These are phyloP conservation scores for Eulithis prunata DNA, from an alignment of 2,888 invertebrate species.

Conservation along the genomic window DNA sequence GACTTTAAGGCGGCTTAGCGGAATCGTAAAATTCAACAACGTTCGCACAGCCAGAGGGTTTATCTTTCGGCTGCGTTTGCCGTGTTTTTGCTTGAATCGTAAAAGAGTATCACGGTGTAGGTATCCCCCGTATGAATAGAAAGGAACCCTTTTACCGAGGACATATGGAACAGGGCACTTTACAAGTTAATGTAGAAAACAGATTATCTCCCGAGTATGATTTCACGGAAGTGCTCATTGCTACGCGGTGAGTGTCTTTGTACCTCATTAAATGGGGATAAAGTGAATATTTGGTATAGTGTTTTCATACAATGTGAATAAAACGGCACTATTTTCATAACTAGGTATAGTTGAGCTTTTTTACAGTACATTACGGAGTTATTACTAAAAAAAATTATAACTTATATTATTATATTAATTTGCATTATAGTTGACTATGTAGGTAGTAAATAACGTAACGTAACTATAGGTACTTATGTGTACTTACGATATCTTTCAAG, in stretches of 20 bases:
- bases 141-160: constrained; percentile 73
- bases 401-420: too few species aligned
- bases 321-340: background rate
- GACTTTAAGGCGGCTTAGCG: constrained; percentile 83
- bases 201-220: constrained; percentile 64
- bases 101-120: constrained; percentile 76
- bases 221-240: constrained; percentile 38
- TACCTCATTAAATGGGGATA: constrained; percentile 30
- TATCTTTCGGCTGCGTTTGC: constrained; percentile 76
- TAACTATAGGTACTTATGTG: too few species aligned
- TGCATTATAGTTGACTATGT: too few species aligned
- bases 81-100: constrained; percentile 80
- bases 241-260: constrained; percentile 25
- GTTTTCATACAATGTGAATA: constrained; percentile 9
- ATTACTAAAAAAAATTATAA: too few species aligned
- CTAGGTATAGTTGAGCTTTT: too few species aligned
- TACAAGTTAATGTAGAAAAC: constrained; percentile 72
- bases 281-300: constrained; percentile 18
- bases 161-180: constrained; percentile 73
- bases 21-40: constrained; percentile 84
- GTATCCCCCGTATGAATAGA: constrained; percentile 69
- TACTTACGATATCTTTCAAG: too few species aligned
- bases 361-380: too few species aligned
- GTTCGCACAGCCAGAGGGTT: constrained; percentile 74
- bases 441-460: too few species aligned